Conservation (phyloP, 2,888 invertebrate genomes). For the Tenthredo mesomela region DNA sequence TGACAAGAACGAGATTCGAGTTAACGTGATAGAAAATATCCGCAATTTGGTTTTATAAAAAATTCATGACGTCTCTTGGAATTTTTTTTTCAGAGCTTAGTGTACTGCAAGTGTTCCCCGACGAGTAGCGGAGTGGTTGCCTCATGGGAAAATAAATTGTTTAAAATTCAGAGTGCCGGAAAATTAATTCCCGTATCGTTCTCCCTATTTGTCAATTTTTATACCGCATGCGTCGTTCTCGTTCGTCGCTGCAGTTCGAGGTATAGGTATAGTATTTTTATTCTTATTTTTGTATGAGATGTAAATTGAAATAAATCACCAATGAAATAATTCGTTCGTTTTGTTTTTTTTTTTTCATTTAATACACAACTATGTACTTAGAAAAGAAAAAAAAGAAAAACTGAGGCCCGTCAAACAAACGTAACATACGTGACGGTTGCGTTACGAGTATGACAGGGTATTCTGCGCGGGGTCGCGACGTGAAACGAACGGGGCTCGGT, state of each 20-base stretch:
- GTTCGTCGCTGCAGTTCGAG: not conserved
- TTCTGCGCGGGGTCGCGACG: not conserved
- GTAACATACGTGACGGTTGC: not conserved
- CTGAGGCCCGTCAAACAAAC: not conserved
- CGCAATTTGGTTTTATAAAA: constrained; percentile 23
- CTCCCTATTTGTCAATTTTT: not conserved
- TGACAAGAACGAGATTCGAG: not conserved
- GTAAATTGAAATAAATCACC: not conserved
- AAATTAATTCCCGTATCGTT: constrained; percentile 19
- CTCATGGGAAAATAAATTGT: constrained; percentile 32
- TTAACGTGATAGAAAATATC: constrained; percentile 2
- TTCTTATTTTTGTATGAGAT: not conserved
- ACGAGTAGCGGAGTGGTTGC: not conserved
- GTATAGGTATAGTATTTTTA: not conserved
- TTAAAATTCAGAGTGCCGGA: constrained; percentile 17
- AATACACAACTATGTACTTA: not conserved
- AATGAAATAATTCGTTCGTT: not conserved
- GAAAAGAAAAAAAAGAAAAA: not conserved
- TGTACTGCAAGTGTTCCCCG: not conserved
- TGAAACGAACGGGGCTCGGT: constrained; percentile 54
- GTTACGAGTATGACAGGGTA: not conserved
- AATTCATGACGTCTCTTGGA: constrained; percentile 23
- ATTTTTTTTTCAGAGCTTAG: not conserved
- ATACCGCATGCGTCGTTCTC: no score
- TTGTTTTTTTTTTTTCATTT: not conserved